These are phyloP conservation scores for Netelia inedita DNA, from an alignment of 2,888 invertebrate genomes.

Conservation along the genomic window DNA sequence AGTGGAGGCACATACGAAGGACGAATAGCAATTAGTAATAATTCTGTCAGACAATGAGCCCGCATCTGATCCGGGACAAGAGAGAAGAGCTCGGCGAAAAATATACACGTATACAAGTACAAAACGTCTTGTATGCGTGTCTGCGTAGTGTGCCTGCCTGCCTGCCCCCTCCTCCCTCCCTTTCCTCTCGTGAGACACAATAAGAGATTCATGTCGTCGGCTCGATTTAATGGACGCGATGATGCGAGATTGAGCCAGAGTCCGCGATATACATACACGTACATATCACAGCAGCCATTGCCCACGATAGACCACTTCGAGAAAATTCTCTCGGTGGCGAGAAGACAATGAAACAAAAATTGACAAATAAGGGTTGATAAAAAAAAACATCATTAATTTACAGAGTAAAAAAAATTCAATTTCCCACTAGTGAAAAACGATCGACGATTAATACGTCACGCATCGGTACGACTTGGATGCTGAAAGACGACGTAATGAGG, in stretches of 20 bases:
- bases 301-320: slow-evolving; percentile 3
- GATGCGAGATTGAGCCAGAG: slow-evolving; percentile 59
- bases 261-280: slow-evolving; percentile 28
- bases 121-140: slow-evolving; percentile 27
- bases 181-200: slow-evolving; percentile 62
- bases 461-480: slow-evolving; percentile 44
- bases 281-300: slow-evolving; percentile 23
- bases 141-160: not conserved
- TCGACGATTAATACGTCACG: slow-evolving; percentile 8
- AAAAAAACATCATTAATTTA: not conserved
- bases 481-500: slow-evolving; percentile 39
- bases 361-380: not conserved
- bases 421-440: not conserved
- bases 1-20: slow-evolving; percentile 77
- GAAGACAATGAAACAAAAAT: not conserved
- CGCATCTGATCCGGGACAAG: slow-evolving; percentile 77
- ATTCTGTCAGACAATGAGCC: slow-evolving; percentile 80
- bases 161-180: not conserved
- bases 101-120: not conserved
- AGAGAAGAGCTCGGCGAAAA: slow-evolving; percentile 61
- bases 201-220: slow-evolving; percentile 72
- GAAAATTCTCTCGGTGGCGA: slow-evolving; percentile 6
- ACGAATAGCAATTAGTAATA: slow-evolving; percentile 81
- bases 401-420: not conserved
- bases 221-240: slow-evolving; percentile 68